phyloP scores from a whole-genome alignment of 2,113 vertebrate species.

The Osmerus eperlanus region DNA sequence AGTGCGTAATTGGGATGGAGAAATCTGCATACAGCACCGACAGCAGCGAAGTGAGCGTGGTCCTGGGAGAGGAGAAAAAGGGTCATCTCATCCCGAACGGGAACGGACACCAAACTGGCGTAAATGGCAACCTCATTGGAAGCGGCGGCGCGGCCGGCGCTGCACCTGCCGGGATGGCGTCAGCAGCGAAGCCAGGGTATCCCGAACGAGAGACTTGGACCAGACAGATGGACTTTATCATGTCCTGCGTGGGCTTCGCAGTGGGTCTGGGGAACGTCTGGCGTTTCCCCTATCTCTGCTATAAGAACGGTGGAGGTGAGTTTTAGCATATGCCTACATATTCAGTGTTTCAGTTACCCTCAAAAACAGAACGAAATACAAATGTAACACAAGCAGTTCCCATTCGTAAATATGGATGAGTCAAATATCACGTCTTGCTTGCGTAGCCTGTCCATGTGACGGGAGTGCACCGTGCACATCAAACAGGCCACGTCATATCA shows the following conservation, averaged over 20 bases:
- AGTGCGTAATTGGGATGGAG: constrained; percentile 57
- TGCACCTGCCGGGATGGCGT: constrained; percentile 23
- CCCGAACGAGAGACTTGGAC: constrained; percentile 87
- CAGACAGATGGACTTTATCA: constrained; percentile 94
- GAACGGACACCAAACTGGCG: constrained; percentile 33
- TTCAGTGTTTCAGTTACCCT: constrained; percentile 35
- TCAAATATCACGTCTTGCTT: no score
- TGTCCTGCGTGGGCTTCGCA: constrained; percentile 90
- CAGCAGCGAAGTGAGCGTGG: constrained; percentile 53
- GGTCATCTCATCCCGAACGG: constrained; percentile 62
- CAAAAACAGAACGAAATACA: no score
- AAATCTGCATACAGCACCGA: constrained; percentile 56
- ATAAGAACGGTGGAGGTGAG: constrained; percentile 90
- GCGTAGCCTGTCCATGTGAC: no score
- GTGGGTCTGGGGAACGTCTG: constrained; percentile 88
- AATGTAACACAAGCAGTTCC: no score
- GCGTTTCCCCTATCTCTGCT: constrained; percentile 89
- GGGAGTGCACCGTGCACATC: no score
- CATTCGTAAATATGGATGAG: no score
- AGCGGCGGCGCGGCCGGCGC: constrained; percentile 23
- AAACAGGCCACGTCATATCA: no score
- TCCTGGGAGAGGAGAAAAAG: constrained; percentile 67
- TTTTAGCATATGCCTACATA: not conserved
- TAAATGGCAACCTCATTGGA: constrained; percentile 50
- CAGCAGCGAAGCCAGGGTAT: constrained; percentile 40